phyloP scores from a whole-genome alignment of 2,797 vertebrate genomes.

The Pelochelys cantorii region DNA sequence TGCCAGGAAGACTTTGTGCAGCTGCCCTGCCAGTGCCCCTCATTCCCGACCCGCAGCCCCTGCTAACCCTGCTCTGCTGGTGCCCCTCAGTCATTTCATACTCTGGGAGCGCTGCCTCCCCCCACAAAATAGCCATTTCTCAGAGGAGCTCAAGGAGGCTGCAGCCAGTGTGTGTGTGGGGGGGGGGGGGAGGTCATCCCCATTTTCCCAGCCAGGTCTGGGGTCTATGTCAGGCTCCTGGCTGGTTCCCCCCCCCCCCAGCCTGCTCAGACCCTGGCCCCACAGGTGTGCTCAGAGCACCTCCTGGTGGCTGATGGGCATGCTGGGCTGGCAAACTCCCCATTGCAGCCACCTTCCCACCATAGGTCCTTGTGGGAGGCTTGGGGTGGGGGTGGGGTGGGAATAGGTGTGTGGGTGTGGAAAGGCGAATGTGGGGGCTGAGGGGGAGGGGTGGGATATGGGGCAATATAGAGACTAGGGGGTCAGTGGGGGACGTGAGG shows the following conservation, averaged over 20 bases:
- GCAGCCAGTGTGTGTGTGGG: fast-evolving
- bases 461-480: too few relatives aligned
- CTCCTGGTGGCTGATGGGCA: not conserved
- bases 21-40: too few relatives aligned
- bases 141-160: not conserved
- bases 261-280: not conserved
- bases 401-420: too few relatives aligned
- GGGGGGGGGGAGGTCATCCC: not conserved
- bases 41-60: too few relatives aligned
- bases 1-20: not conserved
- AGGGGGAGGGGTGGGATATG: too few relatives aligned
- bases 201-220: not conserved
- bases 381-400: too few relatives aligned
- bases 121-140: not conserved
- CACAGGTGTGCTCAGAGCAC: not conserved
- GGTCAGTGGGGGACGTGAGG: too few relatives aligned
- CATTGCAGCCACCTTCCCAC: too few relatives aligned
- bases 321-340: not conserved
- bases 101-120: not conserved
- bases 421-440: too few relatives aligned
- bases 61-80: too few relatives aligned
- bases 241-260: not conserved
- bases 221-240: not conserved
- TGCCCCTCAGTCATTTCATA: not conserved
- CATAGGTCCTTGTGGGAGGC: too few relatives aligned